phyloP scores from a whole-genome alignment of 2,113 vertebrate species.

The Enhydra lutris region DNA sequence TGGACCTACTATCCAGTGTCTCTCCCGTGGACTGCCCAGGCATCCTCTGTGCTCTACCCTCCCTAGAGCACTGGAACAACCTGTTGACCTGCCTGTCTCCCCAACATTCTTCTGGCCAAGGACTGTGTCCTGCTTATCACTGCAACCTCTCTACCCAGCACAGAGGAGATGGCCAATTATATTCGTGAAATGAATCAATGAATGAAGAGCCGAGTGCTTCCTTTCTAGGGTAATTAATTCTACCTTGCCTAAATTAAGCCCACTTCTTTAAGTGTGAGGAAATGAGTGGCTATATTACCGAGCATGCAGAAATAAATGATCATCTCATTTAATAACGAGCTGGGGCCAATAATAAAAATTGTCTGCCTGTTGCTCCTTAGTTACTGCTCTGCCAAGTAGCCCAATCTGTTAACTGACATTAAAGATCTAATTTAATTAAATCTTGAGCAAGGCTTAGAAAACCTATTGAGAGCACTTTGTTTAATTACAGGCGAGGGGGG shows the following conservation, averaged over 20 bases:
- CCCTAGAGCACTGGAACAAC: no score
- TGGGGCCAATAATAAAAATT: slow-evolving; percentile 66
- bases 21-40: neutral
- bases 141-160: neutral
- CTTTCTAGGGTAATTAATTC: neutral
- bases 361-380: slow-evolving; percentile 67
- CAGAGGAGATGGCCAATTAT: neutral
- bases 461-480: slow-evolving; percentile 82
- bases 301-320: slow-evolving; percentile 65
- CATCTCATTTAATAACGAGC: slow-evolving; percentile 78
- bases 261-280: neutral
- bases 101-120: neutral
- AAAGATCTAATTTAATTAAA: slow-evolving; percentile 85
- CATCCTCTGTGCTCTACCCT: neutral
- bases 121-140: neutral
- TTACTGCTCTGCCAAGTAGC: slow-evolving; percentile 70
- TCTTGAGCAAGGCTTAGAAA: slow-evolving; percentile 78
- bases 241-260: slow-evolving; percentile 42
- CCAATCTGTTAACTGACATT: slow-evolving; percentile 79
- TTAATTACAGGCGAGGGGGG: slow-evolving; percentile 81
- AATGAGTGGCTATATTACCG: slow-evolving; percentile 53
- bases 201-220: neutral
- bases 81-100: neutral
- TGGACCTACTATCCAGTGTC: neutral
- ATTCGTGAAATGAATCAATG: neutral